A percentile compares a stretch with the other conserved stretches of the same genome.
phyloP scores from a whole-genome alignment of 2,113 vertebrate species.

The Aythya baeri region DNA sequence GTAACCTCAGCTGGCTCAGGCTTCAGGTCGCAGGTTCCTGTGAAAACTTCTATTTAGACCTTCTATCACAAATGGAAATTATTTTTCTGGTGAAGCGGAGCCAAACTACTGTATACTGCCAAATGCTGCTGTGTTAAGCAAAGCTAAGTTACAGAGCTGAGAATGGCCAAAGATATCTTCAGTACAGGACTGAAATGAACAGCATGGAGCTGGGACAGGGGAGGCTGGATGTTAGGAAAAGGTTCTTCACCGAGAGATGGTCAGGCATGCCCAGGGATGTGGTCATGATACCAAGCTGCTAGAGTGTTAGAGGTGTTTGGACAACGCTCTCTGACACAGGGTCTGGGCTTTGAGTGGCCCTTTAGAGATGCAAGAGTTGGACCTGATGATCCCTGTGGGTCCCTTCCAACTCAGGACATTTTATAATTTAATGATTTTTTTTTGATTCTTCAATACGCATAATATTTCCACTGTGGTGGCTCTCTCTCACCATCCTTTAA shows the following conservation, averaged over 20 bases:
- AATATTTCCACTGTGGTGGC: neutral
- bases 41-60: slow-evolving; percentile 34
- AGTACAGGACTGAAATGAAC: neutral
- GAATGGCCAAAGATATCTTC: neutral
- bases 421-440: neutral
- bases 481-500: neutral
- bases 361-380: too few species aligned
- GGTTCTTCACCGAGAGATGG: too few species aligned
- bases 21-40: slow-evolving; percentile 14
- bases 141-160: neutral
- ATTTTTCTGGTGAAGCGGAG: neutral
- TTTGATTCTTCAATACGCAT: neutral
- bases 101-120: neutral
- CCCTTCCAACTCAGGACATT: too few species aligned
- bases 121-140: neutral
- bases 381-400: too few species aligned
- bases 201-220: too few species aligned
- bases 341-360: too few species aligned
- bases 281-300: too few species aligned
- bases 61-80: slow-evolving; percentile 21
- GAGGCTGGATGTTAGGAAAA: too few species aligned
- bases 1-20: slow-evolving; percentile 8
- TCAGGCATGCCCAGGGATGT: too few species aligned
- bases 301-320: too few species aligned
- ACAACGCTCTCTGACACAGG: too few species aligned